A percentile compares a stretch with the other conserved stretches of the same genome.
phyloP scores from a whole-genome alignment of 2,888 invertebrate species.

The Metopia argyrocephala region DNA sequence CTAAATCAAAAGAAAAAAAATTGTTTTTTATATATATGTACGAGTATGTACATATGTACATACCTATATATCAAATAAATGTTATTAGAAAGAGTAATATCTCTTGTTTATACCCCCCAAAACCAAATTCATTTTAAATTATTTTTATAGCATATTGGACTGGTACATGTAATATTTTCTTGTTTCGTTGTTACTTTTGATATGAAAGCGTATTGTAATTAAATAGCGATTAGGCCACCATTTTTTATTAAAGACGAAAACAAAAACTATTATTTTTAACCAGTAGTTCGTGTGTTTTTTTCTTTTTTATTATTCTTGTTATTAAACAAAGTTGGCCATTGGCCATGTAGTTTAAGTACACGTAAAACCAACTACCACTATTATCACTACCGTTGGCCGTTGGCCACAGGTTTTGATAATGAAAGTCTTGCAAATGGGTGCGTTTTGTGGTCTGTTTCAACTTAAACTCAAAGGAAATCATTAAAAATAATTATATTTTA shows the following conservation, averaged over 20 bases:
- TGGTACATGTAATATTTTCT: constrained; percentile 46
- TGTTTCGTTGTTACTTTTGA: constrained; percentile 38
- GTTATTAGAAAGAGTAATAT: constrained; percentile 42
- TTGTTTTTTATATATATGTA: constrained; percentile 9
- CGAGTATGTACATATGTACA: no score
- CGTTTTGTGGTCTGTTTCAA: constrained; percentile 57
- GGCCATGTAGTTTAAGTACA: no score
- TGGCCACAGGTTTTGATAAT: constrained; percentile 50
- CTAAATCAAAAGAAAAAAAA: constrained; percentile 67
- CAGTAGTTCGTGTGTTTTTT: constrained; percentile 46
- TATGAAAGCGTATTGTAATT: constrained; percentile 69
- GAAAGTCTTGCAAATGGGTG: constrained; percentile 61
- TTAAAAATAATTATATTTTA: constrained; percentile 77
- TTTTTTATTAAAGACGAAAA: constrained; percentile 70
- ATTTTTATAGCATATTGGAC: background rate
- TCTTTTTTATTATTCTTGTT: constrained; percentile 37
- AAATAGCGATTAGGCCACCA: constrained; percentile 79
- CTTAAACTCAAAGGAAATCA: constrained; percentile 75
- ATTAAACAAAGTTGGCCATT: constrained; percentile 60
- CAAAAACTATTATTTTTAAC: constrained; percentile 63
- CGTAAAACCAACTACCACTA: constrained; percentile 43
- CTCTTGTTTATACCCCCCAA: background rate
- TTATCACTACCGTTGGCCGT: constrained; percentile 26
- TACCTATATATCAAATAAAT: no score
- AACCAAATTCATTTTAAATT: constrained; percentile 14